phyloP scores from a whole-genome alignment of 2,888 invertebrate genomes.

The Parnassius glacialis region DNA sequence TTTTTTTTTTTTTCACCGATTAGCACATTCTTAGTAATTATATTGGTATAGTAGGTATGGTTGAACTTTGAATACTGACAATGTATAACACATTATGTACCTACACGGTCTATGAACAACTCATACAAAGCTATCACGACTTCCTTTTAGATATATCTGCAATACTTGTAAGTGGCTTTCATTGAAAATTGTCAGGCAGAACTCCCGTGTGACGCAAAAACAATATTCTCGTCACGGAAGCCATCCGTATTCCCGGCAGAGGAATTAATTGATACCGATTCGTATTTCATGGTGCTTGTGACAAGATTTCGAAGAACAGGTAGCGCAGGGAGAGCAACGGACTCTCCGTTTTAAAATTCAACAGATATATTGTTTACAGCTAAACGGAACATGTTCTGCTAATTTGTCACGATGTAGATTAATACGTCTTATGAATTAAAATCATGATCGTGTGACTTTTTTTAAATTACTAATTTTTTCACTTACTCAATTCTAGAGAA shows the following conservation, averaged over 20 bases:
- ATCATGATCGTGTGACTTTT: constrained; percentile 13
- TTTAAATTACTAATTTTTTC: not conserved
- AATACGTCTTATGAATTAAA: constrained; percentile 9
- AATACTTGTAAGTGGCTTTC: constrained; percentile 1
- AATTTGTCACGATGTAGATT: constrained; percentile 19
- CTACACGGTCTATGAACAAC: too few species aligned
- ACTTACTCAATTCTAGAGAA: too few species aligned
- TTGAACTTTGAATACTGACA: too few species aligned
- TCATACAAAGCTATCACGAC: not conserved
- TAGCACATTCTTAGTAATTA: too few species aligned
- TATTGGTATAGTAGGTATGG: too few species aligned
- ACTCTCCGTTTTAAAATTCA: constrained; percentile 16
- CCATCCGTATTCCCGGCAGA: constrained; percentile 15
- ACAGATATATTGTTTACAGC: constrained; percentile 11
- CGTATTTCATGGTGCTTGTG: constrained; percentile 6
- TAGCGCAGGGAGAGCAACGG: constrained; percentile 1
- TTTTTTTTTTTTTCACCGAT: too few species aligned
- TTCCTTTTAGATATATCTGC: constrained; percentile 5
- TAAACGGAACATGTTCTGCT: constrained; percentile 15
- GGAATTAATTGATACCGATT: constrained; percentile 21
- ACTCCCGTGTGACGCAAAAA: constrained; percentile 13
- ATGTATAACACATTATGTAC: too few species aligned
- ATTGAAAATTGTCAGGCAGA: constrained; percentile 2
- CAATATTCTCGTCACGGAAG: constrained; percentile 18
- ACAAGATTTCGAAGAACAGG: constrained; percentile 3